Conservation (phyloP, 2,797 vertebrate genomes). For the Poeciliopsis gracilis region DNA sequence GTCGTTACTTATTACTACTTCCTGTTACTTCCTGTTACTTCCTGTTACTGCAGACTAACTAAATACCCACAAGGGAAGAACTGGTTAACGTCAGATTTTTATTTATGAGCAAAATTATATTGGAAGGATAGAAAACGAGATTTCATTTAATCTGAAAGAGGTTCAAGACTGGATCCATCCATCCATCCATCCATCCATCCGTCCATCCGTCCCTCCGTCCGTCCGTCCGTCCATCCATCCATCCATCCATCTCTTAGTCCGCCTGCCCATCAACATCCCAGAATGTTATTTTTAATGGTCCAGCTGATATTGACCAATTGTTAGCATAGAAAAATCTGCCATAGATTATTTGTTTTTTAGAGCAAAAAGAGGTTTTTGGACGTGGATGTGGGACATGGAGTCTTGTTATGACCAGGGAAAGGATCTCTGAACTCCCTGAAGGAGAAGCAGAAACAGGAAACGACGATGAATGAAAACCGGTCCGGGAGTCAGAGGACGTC, state of each 20-base stretch:
- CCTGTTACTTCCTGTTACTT: background rate
- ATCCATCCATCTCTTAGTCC: too few species aligned
- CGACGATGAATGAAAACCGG: background rate
- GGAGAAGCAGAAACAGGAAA: constrained; percentile 35
- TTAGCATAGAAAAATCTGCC: background rate
- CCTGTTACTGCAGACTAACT: background rate
- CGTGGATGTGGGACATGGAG: background rate
- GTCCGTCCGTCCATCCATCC: too few species aligned
- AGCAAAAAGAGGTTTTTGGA: too few species aligned
- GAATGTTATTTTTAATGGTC: background rate
- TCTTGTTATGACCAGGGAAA: background rate
- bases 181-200: background rate
- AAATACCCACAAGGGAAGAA: background rate
- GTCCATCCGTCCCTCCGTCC: too few species aligned
- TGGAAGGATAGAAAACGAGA: background rate
- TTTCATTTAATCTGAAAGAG: too few species aligned
- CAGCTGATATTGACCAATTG: background rate
- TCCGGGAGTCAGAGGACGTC: constrained; percentile 39
- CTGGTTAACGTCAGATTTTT: background rate
- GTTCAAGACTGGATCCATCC: background rate
- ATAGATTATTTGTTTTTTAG: background rate
- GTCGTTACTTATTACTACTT: background rate
- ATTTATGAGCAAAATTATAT: background rate
- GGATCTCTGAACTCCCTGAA: background rate
- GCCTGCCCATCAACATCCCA: background rate